Percentiles rank a stretch among this genome's conserved stretches.
Conservation (phyloP, 2,113 vertebrate species). For the Setophaga petechia region DNA sequence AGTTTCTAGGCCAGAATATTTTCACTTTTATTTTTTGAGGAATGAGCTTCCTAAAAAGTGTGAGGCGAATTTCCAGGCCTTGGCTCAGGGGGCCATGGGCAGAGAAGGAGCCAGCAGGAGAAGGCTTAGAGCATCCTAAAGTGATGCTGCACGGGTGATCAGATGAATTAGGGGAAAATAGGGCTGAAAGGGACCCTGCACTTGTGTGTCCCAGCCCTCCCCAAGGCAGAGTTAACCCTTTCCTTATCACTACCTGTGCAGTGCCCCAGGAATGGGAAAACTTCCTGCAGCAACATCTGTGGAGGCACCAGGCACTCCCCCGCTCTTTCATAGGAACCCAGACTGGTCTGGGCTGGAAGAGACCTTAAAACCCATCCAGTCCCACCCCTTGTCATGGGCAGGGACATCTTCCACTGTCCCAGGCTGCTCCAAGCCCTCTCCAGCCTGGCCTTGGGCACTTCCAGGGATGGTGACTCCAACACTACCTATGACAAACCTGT, state of each 20-base stretch:
- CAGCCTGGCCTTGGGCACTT: not conserved
- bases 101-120: not conserved
- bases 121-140: not conserved
- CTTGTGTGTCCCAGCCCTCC: not conserved
- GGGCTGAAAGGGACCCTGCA: not conserved
- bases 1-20: conserved; percentile 48
- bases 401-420: not conserved
- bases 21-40: not conserved
- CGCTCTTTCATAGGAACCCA: not conserved
- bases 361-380: not conserved
- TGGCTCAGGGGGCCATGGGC: not conserved
- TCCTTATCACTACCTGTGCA: too few species aligned
- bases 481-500: rapidly evolving
- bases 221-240: not conserved
- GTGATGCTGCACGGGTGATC: not conserved
- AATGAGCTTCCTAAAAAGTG: not conserved
- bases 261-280: not conserved
- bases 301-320: not conserved
- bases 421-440: rapidly evolving
- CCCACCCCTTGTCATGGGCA: rapidly evolving
- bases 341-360: not conserved
- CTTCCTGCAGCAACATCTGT: not conserved
- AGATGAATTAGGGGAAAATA: not conserved
- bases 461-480: not conserved
- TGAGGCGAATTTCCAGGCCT: not conserved